Conservation (phyloP, 35 echinoderm and acorn worm genomes). For the Strongylocentrotus purpuratus region DNA sequence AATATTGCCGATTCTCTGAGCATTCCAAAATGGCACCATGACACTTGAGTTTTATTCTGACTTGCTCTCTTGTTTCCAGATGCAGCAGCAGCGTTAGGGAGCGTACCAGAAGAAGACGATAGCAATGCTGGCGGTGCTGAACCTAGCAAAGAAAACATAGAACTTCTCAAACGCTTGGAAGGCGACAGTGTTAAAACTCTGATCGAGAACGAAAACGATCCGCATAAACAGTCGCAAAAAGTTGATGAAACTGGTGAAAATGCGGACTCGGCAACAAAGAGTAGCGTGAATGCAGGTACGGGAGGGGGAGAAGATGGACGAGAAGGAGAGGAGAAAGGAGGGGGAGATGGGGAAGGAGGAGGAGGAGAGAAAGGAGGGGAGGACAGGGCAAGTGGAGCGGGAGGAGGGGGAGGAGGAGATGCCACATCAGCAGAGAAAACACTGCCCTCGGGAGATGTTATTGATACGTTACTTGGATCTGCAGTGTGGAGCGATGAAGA, state of each 20-base stretch:
- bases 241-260: background rate
- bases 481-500: constrained; percentile 56
- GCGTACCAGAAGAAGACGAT: background rate
- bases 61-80: background rate
- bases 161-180: constrained; percentile 18
- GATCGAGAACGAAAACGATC: background rate
- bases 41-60: background rate
- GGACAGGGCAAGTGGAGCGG: background rate
- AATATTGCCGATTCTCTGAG: no score
- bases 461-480: constrained; percentile 77
- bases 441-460: constrained; percentile 41
- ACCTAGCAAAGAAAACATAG: background rate
- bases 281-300: background rate
- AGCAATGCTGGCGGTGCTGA: background rate
- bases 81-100: background rate
- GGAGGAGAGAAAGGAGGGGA: background rate
- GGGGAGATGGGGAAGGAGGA: background rate
- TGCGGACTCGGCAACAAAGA: constrained; percentile 24
- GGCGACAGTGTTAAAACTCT: constrained; percentile 13
- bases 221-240: background rate
- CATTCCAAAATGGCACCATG: no score
- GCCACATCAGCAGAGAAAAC: background rate
- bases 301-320: background rate
- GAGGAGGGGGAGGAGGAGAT: background rate
- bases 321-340: background rate